These are phyloP conservation scores for Argyrosomus regius DNA, from an alignment of 2,797 vertebrate genomes.

Conservation along the genomic window DNA sequence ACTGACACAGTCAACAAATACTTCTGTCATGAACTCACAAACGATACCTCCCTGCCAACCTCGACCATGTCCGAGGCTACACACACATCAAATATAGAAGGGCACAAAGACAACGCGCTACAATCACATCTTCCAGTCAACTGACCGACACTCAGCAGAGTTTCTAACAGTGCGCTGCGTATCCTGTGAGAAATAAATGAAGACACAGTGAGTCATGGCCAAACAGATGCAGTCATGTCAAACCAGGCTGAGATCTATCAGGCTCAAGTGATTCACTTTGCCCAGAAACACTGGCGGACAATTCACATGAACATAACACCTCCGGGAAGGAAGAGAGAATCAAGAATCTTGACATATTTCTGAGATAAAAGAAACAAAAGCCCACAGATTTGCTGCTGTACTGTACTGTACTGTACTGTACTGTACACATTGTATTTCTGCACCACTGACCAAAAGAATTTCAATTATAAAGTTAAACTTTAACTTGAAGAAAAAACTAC, in stretches of 20 bases:
- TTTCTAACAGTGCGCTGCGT: constrained; percentile 22
- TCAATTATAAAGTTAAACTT: constrained; percentile 18
- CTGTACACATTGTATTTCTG: background rate
- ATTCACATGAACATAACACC: constrained; percentile 57
- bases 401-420: too few relatives aligned
- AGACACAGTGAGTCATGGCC: constrained; percentile 68
- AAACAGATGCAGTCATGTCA: constrained; percentile 61
- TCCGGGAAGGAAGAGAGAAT: constrained; percentile 29
- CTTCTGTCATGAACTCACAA: constrained; percentile 26
- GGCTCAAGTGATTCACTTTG: constrained; percentile 71
- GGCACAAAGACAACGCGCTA: constrained; percentile 20
- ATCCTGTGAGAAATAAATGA: constrained; percentile 57
- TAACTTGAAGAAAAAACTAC: constrained; percentile 11
- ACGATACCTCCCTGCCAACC: constrained; percentile 25
- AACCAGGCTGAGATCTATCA: constrained; percentile 57
- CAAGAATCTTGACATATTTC: constrained; percentile 22
- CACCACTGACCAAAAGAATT: background rate
- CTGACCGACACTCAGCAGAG: constrained; percentile 25
- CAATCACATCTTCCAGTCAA: constrained; percentile 53
- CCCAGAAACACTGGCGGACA: constrained; percentile 50
- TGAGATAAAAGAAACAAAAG: constrained; percentile 30
- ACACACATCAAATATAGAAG: constrained; percentile 31
- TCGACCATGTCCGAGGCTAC: constrained; percentile 13
- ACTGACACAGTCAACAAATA: constrained; percentile 31
- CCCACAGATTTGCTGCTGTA: background rate